phyloP scores from a whole-genome alignment of 2,797 vertebrate species.

The Botia kubotai region DNA sequence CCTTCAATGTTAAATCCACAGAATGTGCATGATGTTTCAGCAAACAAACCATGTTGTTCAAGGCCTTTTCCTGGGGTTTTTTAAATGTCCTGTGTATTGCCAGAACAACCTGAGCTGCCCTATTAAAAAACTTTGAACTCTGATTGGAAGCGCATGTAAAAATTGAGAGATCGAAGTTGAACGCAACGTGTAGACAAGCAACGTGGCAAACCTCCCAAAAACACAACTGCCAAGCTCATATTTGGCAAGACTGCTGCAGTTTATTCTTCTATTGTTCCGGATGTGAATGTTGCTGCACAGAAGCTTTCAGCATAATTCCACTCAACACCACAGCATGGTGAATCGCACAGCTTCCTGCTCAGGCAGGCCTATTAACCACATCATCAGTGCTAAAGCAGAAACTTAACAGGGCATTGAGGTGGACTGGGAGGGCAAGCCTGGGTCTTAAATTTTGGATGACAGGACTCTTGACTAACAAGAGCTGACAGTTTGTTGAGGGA shows the following conservation, averaged over 20 bases:
- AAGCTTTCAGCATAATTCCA: slow-evolving; percentile 67
- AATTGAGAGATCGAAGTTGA: slow-evolving; percentile 51
- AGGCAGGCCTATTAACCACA: slow-evolving; percentile 74
- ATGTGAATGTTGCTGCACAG: slow-evolving; percentile 53
- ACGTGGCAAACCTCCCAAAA: slow-evolving; percentile 39
- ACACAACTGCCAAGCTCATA: slow-evolving; percentile 62
- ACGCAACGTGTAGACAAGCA: slow-evolving; percentile 50
- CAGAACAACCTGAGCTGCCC: not conserved
- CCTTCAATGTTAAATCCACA: not conserved
- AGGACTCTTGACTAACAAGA: slow-evolving; percentile 62
- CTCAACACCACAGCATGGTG: slow-evolving; percentile 66
- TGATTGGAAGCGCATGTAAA: slow-evolving; percentile 4
- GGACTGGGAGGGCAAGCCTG: slow-evolving; percentile 61
- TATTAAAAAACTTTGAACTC: slow-evolving; percentile 5
- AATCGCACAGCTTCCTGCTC: slow-evolving; percentile 66
- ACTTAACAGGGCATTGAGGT: slow-evolving; percentile 69
- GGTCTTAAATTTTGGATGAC: slow-evolving; percentile 57
- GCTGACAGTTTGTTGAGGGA: slow-evolving; percentile 26
- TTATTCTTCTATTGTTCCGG: slow-evolving; percentile 57
- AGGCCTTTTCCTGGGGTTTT: slow-evolving; percentile 20
- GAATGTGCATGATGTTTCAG: not conserved
- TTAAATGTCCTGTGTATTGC: slow-evolving; percentile 16
- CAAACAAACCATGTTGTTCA: slow-evolving; percentile 29
- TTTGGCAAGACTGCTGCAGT: slow-evolving; percentile 61
- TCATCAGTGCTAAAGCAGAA: slow-evolving; percentile 64